phyloP scores from a whole-genome alignment of 2,113 vertebrate genomes.

The Picathartes gymnocephalus region DNA sequence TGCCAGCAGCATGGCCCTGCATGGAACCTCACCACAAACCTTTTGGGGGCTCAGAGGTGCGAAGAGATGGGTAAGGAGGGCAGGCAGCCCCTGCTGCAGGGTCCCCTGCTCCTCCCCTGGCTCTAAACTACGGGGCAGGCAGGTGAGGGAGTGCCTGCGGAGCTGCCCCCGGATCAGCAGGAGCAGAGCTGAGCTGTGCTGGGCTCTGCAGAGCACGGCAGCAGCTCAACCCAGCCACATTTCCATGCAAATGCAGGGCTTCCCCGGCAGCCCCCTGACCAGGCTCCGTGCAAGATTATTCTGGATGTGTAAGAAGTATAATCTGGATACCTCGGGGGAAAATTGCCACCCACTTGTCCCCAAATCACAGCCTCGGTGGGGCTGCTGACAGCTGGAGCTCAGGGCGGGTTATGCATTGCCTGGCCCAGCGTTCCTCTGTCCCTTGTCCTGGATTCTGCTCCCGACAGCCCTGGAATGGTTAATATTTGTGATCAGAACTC shows the following conservation, averaged over 20 bases:
- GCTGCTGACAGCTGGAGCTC: neutral
- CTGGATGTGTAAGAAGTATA: neutral
- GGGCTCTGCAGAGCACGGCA: neutral
- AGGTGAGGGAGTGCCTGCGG: neutral
- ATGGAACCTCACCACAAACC: neutral
- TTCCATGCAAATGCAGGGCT: neutral
- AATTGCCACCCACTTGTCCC: neutral
- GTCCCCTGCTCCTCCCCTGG: neutral
- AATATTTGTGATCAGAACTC: neutral
- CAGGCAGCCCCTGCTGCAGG: neutral
- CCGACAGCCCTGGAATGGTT: neutral
- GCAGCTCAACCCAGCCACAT: neutral
- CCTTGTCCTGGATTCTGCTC: neutral
- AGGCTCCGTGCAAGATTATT: neutral
- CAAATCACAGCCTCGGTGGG: neutral
- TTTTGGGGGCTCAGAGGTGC: neutral
- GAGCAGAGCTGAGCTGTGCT: neutral
- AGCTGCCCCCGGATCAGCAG: neutral
- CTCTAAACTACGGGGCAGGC: neutral
- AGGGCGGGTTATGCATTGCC: neutral
- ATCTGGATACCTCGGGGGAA: neutral
- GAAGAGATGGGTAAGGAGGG: neutral
- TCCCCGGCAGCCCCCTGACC: neutral
- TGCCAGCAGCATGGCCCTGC: neutral
- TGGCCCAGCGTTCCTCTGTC: neutral